Percentiles rank a stretch among this genome's conserved stretches.
These are phyloP conservation scores for Isotomurus palustris DNA, from an alignment of 2,888 invertebrate genomes.

Conservation along the genomic window DNA sequence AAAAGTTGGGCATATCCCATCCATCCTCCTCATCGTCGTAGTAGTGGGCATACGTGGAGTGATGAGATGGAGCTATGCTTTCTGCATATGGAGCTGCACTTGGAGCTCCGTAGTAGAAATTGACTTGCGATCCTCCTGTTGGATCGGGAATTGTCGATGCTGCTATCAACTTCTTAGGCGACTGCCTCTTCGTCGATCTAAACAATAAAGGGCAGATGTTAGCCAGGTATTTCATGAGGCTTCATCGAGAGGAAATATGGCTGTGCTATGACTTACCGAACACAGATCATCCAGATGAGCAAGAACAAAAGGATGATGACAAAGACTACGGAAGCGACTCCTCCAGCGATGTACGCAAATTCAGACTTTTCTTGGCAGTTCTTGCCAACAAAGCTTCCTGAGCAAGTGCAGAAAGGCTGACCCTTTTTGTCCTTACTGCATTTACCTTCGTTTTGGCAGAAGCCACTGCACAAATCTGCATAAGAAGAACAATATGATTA, in stretches of 20 bases:
- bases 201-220: slow-evolving; percentile 15
- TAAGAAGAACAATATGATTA: slow-evolving; percentile 39
- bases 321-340: slow-evolving; percentile 89
- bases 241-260: no score
- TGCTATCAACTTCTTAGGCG: slow-evolving; percentile 84
- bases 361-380: slow-evolving; percentile 94
- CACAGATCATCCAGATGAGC: slow-evolving; percentile 96
- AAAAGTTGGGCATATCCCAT: slow-evolving; percentile 97
- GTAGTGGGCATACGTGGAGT: slow-evolving; percentile 91
- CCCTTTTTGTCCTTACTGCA: slow-evolving; percentile 76
- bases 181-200: slow-evolving; percentile 78
- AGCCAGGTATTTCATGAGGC: not conserved
- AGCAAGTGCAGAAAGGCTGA: slow-evolving; percentile 80
- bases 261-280: slow-evolving; percentile 57
- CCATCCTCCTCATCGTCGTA: slow-evolving; percentile 94
- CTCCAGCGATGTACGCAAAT: slow-evolving; percentile 91
- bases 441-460: slow-evolving; percentile 83
- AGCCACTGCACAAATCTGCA: slow-evolving; percentile 74
- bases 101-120: slow-evolving; percentile 92
- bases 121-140: slow-evolving; percentile 88
- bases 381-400: slow-evolving; percentile 92
- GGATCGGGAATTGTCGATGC: slow-evolving; percentile 67
- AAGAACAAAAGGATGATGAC: slow-evolving; percentile 87
- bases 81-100: slow-evolving; percentile 81
- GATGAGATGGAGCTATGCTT: slow-evolving; percentile 90